A percentile compares a stretch with the other conserved stretches of the same genome.
These are phyloP conservation scores for Heteronetta atricapilla DNA, from an alignment of 2,113 vertebrate species.

Conservation along the genomic window DNA sequence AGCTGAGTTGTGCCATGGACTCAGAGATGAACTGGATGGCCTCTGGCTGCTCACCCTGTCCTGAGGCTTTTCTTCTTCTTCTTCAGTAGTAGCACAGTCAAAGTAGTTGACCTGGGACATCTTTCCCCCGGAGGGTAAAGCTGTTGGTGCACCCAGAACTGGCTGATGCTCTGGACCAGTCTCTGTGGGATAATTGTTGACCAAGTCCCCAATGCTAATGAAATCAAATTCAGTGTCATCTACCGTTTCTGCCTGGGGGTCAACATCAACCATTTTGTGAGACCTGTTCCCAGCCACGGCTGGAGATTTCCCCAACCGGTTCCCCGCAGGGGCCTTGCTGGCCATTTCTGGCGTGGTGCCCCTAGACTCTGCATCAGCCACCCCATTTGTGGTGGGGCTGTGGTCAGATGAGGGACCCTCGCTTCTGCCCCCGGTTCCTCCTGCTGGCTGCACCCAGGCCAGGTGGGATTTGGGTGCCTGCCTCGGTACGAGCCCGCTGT, in stretches of 20 bases:
- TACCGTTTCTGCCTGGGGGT: constrained; percentile 51
- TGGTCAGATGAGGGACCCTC: background rate
- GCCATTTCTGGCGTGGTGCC: accelerated
- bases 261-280: background rate
- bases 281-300: background rate
- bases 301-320: background rate
- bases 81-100: constrained; percentile 70
- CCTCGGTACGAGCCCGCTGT: accelerated
- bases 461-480: accelerated
- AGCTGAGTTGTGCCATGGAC: background rate
- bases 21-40: constrained; percentile 36
- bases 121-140: background rate
- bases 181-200: accelerated
- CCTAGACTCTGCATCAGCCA: background rate
- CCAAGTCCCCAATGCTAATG: background rate
- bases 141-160: background rate
- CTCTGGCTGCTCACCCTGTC: background rate
- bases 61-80: background rate
- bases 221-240: background rate
- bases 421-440: background rate
- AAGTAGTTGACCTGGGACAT: background rate
- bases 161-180: background rate
- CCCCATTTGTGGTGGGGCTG: accelerated
- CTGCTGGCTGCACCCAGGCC: background rate
- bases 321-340: background rate